A percentile compares a stretch with the other conserved stretches of the same genome.
Evolutionary conservation across 2,113 vertebrate genomes (phyloP).

Genomic region (Pollimyrus isidori): DNA sequence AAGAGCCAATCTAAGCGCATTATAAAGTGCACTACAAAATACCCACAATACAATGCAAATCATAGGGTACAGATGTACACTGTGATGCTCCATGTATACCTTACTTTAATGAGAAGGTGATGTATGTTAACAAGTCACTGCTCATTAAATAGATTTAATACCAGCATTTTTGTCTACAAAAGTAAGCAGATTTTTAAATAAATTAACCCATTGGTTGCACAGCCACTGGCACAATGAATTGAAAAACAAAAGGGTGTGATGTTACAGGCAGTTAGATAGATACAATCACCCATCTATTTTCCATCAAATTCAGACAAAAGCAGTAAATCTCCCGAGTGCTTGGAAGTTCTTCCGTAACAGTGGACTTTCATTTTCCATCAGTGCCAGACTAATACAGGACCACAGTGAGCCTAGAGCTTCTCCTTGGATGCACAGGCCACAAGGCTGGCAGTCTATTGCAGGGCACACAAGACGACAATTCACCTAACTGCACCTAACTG

Average conservation of each 20-base stretch:
- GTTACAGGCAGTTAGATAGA: neutral
- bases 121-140: neutral
- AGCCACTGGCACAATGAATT: neutral
- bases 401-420: neutral
- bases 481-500: neutral
- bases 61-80: neutral
- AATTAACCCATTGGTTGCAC: neutral
- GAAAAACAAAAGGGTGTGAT: neutral
- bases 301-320: neutral
- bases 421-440: neutral
- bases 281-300: neutral
- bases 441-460: neutral
- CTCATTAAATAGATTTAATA: neutral
- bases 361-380: neutral
- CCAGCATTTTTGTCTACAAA: neutral
- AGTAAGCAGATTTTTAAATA: neutral
- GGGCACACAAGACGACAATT: neutral
- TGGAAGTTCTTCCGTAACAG: neutral
- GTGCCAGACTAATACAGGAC: neutral
- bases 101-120: neutral
- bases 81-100: neutral
- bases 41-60: neutral
- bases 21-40: neutral
- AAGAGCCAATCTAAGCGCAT: neutral
- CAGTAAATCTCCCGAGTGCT: neutral